A percentile compares a stretch with the other conserved stretches of the same genome.
phyloP scores from a whole-genome alignment of 2,797 vertebrate species.

The Phrynocephalus guinanensis region DNA sequence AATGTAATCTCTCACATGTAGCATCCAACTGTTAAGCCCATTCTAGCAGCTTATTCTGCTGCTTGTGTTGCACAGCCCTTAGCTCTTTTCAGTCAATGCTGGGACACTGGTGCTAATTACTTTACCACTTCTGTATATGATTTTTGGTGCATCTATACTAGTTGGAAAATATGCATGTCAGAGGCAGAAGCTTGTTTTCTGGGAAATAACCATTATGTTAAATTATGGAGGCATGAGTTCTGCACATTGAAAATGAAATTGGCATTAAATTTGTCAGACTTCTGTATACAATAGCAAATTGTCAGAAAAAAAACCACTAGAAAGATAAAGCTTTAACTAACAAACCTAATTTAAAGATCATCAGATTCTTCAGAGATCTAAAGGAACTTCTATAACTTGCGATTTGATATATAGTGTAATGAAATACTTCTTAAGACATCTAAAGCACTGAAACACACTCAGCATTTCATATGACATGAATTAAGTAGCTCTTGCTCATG shows the following conservation, averaged over 20 bases:
- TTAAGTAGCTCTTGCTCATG: not conserved
- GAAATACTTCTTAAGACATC: not conserved
- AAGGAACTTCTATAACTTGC: not conserved
- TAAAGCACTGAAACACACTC: not conserved
- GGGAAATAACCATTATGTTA: not conserved
- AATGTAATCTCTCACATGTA: not conserved
- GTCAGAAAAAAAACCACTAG: not conserved
- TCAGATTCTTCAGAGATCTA: not conserved
- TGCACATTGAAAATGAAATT: not conserved
- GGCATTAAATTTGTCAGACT: not conserved
- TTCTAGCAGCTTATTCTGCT: not conserved
- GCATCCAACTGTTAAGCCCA: not conserved
- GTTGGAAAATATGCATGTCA: not conserved
- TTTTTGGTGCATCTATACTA: not conserved
- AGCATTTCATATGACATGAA: not conserved
- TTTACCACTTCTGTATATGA: not conserved
- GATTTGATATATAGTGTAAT: not conserved
- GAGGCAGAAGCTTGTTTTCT: not conserved
- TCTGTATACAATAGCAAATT: not conserved
- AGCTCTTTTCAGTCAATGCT: not conserved
- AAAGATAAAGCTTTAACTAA: not conserved
- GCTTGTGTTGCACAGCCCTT: not conserved
- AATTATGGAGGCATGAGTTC: not conserved
- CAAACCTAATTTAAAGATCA: not conserved
- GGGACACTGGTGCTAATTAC: not conserved